Conservation (phyloP, 2,888 invertebrate genomes). For the Paralinhomoeus sp. region DNA sequence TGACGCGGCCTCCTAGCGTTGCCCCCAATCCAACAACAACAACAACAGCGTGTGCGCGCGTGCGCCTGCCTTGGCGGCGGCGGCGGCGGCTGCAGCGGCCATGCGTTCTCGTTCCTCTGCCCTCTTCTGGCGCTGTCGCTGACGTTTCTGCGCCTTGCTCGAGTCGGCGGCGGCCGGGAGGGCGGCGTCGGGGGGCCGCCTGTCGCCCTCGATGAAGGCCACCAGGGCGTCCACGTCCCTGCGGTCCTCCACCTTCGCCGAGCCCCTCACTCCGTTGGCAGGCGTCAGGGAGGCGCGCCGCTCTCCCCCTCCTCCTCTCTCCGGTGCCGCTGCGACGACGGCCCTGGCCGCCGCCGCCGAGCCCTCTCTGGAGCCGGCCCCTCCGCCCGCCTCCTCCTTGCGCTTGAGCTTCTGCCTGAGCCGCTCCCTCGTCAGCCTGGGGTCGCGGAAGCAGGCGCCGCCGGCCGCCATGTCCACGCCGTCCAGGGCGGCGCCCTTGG, state of each 20-base stretch:
- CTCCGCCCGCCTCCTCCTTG: neutral
- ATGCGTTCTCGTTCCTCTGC: neutral
- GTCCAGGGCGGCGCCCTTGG: slow-evolving; percentile 27
- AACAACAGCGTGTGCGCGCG: too few relatives aligned
- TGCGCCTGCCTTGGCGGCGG: too few relatives aligned
- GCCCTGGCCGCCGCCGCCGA: neutral
- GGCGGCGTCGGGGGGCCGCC: slow-evolving; percentile 40
- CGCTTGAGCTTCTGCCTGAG: slow-evolving; percentile 5
- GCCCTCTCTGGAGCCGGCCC: neutral
- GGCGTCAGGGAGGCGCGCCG: too few relatives aligned
- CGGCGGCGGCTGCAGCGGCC: neutral
- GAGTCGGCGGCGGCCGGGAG: slow-evolving; percentile 22
- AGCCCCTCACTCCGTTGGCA: too few relatives aligned
- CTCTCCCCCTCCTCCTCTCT: too few relatives aligned
- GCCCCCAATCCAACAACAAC: too few relatives aligned
- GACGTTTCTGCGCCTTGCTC: neutral
- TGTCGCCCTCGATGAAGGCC: slow-evolving; percentile 26
- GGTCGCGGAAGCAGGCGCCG: neutral
- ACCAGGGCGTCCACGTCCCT: neutral
- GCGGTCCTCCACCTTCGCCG: neutral
- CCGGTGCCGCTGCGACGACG: too few relatives aligned
- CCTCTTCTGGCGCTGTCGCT: slow-evolving; percentile 1
- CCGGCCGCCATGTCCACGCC: neutral
- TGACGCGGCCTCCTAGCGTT: too few relatives aligned
- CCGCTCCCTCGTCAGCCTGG: slow-evolving; percentile 4